Evolutionary conservation across 2,113 vertebrate genomes (phyloP).

Genomic region (Neofelis nebulosa): DNA sequence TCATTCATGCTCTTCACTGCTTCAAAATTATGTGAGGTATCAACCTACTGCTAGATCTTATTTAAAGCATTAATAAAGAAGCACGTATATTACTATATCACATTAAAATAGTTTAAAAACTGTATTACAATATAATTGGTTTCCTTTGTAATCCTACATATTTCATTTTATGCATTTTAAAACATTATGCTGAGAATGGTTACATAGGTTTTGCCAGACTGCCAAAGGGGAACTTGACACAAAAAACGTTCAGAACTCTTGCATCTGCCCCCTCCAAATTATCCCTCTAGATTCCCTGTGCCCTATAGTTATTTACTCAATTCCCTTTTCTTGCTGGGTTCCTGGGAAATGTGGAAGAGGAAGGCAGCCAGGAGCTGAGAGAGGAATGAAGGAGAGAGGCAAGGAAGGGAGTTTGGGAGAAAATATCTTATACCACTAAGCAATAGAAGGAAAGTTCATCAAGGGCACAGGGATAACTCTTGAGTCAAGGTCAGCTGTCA

Average conservation of each 20-base stretch:
- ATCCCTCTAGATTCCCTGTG: neutral
- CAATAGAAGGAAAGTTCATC: neutral
- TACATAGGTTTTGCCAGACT: neutral
- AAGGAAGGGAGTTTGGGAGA: neutral
- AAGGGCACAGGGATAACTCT: neutral
- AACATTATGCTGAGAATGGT: slow-evolving; percentile 9
- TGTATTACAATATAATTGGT: slow-evolving; percentile 41
- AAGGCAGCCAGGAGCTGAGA: neutral
- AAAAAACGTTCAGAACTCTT: neutral
- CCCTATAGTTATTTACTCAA: neutral
- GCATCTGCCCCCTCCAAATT: neutral
- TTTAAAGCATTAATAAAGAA: slow-evolving; percentile 70
- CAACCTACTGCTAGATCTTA: slow-evolving; percentile 58
- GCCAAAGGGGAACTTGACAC: neutral
- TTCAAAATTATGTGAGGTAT: slow-evolving; percentile 55
- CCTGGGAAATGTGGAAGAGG: neutral
- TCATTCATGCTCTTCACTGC: slow-evolving; percentile 33
- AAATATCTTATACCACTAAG: neutral
- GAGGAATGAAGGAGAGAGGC: neutral
- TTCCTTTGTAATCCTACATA: slow-evolving; percentile 51
- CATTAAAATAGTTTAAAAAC: slow-evolving; percentile 53
- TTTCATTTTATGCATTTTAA: slow-evolving; percentile 56
- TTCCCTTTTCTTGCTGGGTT: neutral
- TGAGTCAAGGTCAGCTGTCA: neutral
- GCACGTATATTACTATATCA: slow-evolving; percentile 30